A percentile compares a stretch with the other conserved stretches of the same genome.
These are phyloP conservation scores for Actinernus sp. DNA, from an alignment of 92 coral and sea anemone species.

Conservation along the genomic window DNA sequence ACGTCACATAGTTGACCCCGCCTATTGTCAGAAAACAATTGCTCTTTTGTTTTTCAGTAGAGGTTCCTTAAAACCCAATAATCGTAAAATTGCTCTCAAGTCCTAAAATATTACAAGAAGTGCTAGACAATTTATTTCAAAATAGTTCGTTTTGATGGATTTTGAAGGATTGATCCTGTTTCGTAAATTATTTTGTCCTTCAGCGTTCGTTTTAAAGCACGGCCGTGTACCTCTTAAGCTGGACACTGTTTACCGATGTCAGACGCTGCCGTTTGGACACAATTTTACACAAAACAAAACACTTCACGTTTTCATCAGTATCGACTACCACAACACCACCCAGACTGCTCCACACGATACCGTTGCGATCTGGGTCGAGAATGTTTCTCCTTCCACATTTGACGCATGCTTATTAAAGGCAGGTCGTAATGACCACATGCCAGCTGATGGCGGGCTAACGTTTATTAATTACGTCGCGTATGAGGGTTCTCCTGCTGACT, in stretches of 20 bases:
- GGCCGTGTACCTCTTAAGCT: conserved; percentile 71
- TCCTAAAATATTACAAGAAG: no score
- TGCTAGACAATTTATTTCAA: background rate
- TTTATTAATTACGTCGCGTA: conserved; percentile 74
- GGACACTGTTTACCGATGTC: conserved; percentile 70
- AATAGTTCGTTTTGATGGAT: background rate
- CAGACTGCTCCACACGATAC: conserved; percentile 64
- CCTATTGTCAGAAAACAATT: no score
- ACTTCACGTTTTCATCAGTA: conserved; percentile 56
- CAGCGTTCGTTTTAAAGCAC: conserved; percentile 64
- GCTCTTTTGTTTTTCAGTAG: no score
- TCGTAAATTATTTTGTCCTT: background rate
- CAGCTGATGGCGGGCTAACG: conserved; percentile 80
- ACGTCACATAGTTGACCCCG: no score
- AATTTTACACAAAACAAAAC: conserved; percentile 35
- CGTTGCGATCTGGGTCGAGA: conserved; percentile 77
- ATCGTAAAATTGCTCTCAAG: no score
- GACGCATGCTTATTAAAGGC: conserved; percentile 81
- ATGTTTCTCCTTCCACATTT: conserved; percentile 32
- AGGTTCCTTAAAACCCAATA: no score
- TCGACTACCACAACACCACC: conserved; percentile 71
- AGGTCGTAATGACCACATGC: conserved; percentile 67
- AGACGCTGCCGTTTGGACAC: conserved; percentile 29
- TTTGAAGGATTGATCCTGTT: background rate
- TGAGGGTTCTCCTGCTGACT: conserved; percentile 66